These are phyloP conservation scores for Gymnogyps californianus DNA, from an alignment of 2,113 vertebrate genomes.

Conservation along the genomic window DNA sequence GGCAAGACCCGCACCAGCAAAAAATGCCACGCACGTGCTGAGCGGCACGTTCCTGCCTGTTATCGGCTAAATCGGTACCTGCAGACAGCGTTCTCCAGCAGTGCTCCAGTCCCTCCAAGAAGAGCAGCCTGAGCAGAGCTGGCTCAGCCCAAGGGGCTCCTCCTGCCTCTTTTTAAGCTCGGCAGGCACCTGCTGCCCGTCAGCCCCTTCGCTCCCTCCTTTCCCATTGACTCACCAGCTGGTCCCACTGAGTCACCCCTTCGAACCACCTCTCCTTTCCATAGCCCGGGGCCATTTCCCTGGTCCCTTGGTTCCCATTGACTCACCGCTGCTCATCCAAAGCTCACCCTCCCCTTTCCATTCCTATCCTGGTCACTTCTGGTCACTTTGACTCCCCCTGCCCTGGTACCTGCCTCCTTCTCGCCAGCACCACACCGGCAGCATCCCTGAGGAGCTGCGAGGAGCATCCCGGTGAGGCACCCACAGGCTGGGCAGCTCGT, in stretches of 20 bases:
- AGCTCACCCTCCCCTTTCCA: neutral
- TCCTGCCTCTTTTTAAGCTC: neutral
- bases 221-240: neutral
- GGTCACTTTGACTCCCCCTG: neutral
- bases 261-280: neutral
- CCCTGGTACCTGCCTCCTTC: neutral
- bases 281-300: neutral
- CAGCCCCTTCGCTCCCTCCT: neutral
- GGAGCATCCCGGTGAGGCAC: neutral
- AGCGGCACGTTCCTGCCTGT: neutral
- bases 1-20: neutral
- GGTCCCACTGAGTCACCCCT: neutral
- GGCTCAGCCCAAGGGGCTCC: fast-evolving
- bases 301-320: neutral
- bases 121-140: fast-evolving
- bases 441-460: neutral
- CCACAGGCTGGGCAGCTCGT: neutral
- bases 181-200: neutral
- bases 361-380: neutral
- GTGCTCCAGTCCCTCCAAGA: neutral
- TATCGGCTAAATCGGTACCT: neutral
- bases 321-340: neutral
- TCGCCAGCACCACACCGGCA: fast-evolving
- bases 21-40: neutral
- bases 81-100: neutral